phyloP scores from a whole-genome alignment of 1,140 invertebrate species.

The Ctenoplectra terminalis region DNA sequence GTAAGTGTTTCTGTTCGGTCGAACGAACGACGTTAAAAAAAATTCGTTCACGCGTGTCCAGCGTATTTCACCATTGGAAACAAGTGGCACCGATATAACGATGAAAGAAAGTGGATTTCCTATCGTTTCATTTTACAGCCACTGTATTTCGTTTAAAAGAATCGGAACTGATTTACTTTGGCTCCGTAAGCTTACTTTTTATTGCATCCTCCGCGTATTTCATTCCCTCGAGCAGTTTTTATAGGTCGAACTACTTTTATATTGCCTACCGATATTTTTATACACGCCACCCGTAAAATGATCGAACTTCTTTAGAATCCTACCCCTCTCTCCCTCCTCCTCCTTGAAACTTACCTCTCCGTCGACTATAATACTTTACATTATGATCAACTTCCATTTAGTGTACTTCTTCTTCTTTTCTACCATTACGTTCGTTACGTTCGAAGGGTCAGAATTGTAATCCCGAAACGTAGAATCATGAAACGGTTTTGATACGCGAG shows the following conservation, averaged over 20 bases:
- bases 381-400: conserved; percentile 10
- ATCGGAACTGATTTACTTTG: conserved; percentile 39
- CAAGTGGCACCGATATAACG: neutral
- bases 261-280: conserved; percentile 32
- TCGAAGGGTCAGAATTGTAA: conserved; percentile 28
- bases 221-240: conserved; percentile 1
- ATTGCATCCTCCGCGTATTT: conserved; percentile 15
- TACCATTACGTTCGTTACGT: conserved; percentile 4
- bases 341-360: neutral
- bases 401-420: neutral
- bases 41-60: too few relatives aligned
- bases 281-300: neutral
- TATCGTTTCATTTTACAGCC: conserved; percentile 22
- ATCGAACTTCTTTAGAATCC: neutral
- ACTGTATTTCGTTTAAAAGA: conserved; percentile 35
- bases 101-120: neutral
- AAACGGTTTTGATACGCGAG: conserved; percentile 20
- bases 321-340: too few relatives aligned
- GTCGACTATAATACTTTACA: too few relatives aligned
- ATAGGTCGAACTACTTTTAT: conserved; percentile 24
- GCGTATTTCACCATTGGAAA: neutral
- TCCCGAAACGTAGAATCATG: neutral
- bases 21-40: neutral
- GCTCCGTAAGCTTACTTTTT: conserved; percentile 32
- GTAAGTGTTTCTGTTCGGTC: too few relatives aligned